Evolutionary conservation across 1,140 invertebrate genomes (phyloP), one percentile per base, ranked within the genome.

Genomic region (Chironomus tepperi): DNA sequence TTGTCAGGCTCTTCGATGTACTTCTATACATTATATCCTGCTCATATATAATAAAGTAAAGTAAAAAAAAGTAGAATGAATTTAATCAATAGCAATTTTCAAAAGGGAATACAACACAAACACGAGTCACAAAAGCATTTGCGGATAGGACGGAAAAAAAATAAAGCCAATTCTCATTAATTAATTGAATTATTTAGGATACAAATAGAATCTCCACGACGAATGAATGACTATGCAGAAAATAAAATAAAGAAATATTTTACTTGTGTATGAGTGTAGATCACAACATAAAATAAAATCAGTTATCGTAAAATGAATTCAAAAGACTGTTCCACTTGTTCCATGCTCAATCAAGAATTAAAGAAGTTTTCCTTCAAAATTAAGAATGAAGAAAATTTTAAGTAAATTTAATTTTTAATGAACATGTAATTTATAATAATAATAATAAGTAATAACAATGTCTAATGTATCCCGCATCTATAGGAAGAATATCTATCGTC

Each of bases 161-260:
- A 57, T 12, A 57, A 47, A 57, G 47, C 15, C 47, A 57, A 57
- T 57, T 57, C 47, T 57, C 47, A 57, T 57, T 57, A 57, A 57
- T 57, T 57, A 57, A 57, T 57, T 57, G 47, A 57, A 57, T 57
- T 57, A 57, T 57, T 57, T 57, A 57, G n/a, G n/a, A n/a, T n/a
- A 57, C 3, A 57, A 57, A 15, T n/a, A 57, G 47, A 15, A 57
- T n/a, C n/a, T 57, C n/a, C 12, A 57, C 24, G n/a, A 57, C n/a
- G 47, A n/a, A n/a, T 57, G 47, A 57, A 57, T 57, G 47, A 57
- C 47, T n/a, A n/a, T 5, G 12, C 47, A 57, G n/a, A 15, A 57
- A 57, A 57, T 34, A 12, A 57, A 57, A n/a, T n/a, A 12, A 57
- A n/a, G 3, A 57, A 12, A 34, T 34, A 34, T 2, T 34, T 34